Percentiles rank a stretch among this genome's conserved stretches.
Conservation (phyloP, 1,140 invertebrate genomes). For the Drosophila melanica region DNA sequence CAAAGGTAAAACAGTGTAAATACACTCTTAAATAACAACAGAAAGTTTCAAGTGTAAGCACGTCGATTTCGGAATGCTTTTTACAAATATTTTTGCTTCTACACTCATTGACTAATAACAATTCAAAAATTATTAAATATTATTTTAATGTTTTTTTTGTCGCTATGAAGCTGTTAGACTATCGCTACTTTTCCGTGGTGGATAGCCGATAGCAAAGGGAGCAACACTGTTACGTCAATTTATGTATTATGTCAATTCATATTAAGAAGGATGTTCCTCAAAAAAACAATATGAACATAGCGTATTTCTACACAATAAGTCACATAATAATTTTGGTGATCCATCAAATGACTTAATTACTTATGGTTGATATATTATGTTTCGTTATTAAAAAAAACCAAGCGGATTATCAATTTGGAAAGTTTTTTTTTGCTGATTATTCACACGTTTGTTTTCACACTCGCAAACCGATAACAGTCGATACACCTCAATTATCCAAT, state of each 20-base stretch:
- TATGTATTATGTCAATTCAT: neutral
- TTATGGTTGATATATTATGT: too few relatives aligned
- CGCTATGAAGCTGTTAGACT: conserved; percentile 34
- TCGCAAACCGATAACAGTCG: too few relatives aligned
- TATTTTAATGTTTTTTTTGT: conserved; percentile 53
- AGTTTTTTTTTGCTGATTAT: too few relatives aligned
- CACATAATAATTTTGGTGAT: too few relatives aligned
- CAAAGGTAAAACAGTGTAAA: neutral
- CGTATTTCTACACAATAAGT: too few relatives aligned
- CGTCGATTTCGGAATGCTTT: neutral
- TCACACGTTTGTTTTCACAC: too few relatives aligned
- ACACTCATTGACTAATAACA: conserved; percentile 22
- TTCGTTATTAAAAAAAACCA: too few relatives aligned
- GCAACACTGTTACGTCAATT: conserved; percentile 14
- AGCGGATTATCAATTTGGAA: too few relatives aligned
- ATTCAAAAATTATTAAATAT: conserved; percentile 31
- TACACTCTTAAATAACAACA: neutral
- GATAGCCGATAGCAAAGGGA: conserved; percentile 8
- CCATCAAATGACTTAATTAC: too few relatives aligned
- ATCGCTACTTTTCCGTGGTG: conserved; percentile 43
- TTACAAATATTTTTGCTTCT: conserved; percentile 13
- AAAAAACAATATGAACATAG: neutral
- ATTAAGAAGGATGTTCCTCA: neutral
- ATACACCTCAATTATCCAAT: too few relatives aligned
- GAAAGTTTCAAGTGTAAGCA: neutral